phyloP scores from a whole-genome alignment of 2,888 invertebrate species.

The Andricus quercusramuli region DNA sequence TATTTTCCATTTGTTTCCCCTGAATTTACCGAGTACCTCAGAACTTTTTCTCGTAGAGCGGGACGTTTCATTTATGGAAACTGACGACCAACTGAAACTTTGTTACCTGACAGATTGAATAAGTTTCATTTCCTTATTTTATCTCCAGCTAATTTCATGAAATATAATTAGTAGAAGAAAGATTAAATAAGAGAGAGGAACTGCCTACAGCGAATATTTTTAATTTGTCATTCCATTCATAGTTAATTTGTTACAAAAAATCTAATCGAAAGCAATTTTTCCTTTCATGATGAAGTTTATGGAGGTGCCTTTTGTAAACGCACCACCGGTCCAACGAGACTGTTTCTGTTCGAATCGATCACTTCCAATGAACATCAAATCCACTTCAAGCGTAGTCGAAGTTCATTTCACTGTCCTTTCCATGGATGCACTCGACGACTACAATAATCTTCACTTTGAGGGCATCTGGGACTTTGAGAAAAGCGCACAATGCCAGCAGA shows the following conservation, averaged over 20 bases:
- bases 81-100: neutral
- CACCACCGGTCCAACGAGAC: conserved; percentile 87
- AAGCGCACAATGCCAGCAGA: conserved; percentile 85
- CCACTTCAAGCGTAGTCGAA: conserved; percentile 88
- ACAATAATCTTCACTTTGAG: conserved; percentile 90
- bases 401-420: conserved; percentile 89
- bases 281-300: conserved; percentile 80
- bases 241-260: no score
- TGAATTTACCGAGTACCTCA: neutral
- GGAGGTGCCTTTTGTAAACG: conserved; percentile 87
- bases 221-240: no score
- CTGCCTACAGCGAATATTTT: no score
- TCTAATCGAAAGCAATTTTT: neutral
- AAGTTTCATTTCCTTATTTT: no score
- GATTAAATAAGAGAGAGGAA: no score
- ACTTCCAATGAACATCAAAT: conserved; percentile 88
- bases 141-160: no score
- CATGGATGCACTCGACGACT: conserved; percentile 93
- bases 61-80: neutral
- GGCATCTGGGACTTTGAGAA: conserved; percentile 91
- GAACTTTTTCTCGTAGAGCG: neutral
- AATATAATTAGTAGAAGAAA: no score
- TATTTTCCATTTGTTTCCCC: conserved; percentile 4
- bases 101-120: neutral
- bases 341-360: conserved; percentile 87